A percentile compares a stretch with the other conserved stretches of the same genome.
Evolutionary conservation across 2,113 vertebrate genomes (phyloP).

Genomic region (Vombatus ursinus): DNA sequence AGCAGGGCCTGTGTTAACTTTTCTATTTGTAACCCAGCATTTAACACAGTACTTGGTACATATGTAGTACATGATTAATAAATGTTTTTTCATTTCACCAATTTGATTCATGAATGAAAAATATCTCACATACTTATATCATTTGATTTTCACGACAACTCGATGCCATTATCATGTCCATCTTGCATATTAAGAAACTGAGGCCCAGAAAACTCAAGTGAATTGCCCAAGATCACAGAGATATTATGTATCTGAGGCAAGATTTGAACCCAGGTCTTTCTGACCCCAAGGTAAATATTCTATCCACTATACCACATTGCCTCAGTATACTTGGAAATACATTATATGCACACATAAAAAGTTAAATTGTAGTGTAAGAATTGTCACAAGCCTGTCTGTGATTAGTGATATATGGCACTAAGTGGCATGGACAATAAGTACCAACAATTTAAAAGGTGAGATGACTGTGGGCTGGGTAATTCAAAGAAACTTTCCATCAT

Average conservation of each 20-base stretch:
- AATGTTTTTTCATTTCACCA: not conserved
- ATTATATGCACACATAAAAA: not conserved
- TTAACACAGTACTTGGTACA: not conserved
- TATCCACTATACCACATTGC: not conserved
- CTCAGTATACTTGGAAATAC: not conserved
- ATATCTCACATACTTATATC: not conserved
- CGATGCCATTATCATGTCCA: not conserved
- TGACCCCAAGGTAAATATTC: not conserved
- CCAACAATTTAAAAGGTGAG: not conserved
- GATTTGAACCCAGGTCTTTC: not conserved
- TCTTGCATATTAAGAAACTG: not conserved
- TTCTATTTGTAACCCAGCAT: not conserved
- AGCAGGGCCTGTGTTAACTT: not conserved
- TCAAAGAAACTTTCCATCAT: not conserved
- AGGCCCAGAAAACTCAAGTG: not conserved
- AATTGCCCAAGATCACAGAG: not conserved
- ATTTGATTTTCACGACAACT: not conserved
- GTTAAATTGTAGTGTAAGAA: not conserved
- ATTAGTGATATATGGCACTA: not conserved
- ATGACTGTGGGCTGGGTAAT: not conserved
- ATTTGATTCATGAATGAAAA: not conserved
- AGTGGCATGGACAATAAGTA: not conserved
- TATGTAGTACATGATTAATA: not conserved
- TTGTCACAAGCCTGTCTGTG: not conserved
- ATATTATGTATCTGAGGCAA: not conserved